Percentiles rank a stretch among this genome's conserved stretches.
Conservation (phyloP, 2,888 invertebrate species). For the Erebia aethiops region DNA sequence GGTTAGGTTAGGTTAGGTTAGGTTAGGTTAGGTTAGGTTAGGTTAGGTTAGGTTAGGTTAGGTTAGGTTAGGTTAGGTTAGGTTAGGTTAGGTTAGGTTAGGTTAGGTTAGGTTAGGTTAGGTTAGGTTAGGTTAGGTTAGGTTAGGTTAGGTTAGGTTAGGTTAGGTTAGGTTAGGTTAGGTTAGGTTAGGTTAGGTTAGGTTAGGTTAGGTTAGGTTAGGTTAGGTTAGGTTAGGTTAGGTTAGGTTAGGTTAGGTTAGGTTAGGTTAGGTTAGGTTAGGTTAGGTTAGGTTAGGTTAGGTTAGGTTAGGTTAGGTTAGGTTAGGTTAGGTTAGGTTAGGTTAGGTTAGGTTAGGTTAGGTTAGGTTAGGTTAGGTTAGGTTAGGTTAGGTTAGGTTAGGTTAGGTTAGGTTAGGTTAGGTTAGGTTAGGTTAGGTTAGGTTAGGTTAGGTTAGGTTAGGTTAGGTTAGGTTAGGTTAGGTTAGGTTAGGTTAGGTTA, state of each 20-base stretch:
- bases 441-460: not conserved
- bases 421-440: constrained; percentile 6
- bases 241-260: constrained; percentile 31
- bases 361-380: constrained; percentile 21
- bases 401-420: not conserved
- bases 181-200: constrained; percentile 29
- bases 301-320: constrained; percentile 28
- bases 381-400: too few species aligned
- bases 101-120: constrained; percentile 33
- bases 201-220: constrained; percentile 12
- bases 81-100: constrained; percentile 35
- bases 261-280: constrained; percentile 16
- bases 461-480: too few species aligned
- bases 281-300: constrained; percentile 31
- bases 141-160: constrained; percentile 28
- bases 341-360: constrained; percentile 33
- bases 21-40: constrained; percentile 44
- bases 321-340: constrained; percentile 1
- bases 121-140: constrained; percentile 18
- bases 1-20: constrained; percentile 33
- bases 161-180: constrained; percentile 37
- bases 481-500: too few species aligned
- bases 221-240: constrained; percentile 29
- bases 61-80: constrained; percentile 34
- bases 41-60: constrained; percentile 24